A percentile compares a stretch with the other conserved stretches of the same genome.
Conservation (phyloP, 2,113 vertebrate species). For the Apistogramma diplotaenia region DNA sequence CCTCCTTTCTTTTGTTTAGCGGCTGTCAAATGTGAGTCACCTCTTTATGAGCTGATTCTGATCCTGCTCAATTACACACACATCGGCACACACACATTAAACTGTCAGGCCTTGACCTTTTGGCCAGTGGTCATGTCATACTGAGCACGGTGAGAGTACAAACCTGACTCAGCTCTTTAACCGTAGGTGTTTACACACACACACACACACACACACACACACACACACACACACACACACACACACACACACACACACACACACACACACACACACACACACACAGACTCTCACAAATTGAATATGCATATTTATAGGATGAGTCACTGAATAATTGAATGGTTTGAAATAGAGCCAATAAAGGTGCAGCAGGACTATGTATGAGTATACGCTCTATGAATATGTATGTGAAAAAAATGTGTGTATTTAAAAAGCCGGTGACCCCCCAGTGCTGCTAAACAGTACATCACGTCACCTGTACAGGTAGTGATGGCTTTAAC, state of each 20-base stretch:
- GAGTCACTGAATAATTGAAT: slow-evolving; percentile 49
- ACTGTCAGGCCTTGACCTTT: slow-evolving; percentile 19
- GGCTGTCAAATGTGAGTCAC: background rate
- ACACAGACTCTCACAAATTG: slow-evolving; percentile 21
- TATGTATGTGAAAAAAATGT: background rate
- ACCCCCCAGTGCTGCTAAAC: background rate
- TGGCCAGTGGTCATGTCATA: slow-evolving; percentile 6
- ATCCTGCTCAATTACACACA: background rate
- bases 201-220: background rate
- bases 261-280: background rate
- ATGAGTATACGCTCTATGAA: background rate
- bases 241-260: background rate
- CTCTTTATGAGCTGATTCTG: background rate
- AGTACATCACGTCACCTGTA: background rate
- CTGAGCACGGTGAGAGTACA: slow-evolving; percentile 31
- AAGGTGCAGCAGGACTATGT: background rate
- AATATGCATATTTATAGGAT: slow-evolving; percentile 50
- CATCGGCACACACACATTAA: background rate
- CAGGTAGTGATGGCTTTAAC: background rate
- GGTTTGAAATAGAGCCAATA: slow-evolving; percentile 39
- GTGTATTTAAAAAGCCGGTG: background rate
- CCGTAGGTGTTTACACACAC: background rate
- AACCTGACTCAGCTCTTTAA: slow-evolving; percentile 50
- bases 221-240: background rate
- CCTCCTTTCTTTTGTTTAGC: background rate